These are phyloP conservation scores for Brachionus asplanchnoidis DNA, from an alignment of 1,140 invertebrate genomes.

Conservation along the genomic window DNA sequence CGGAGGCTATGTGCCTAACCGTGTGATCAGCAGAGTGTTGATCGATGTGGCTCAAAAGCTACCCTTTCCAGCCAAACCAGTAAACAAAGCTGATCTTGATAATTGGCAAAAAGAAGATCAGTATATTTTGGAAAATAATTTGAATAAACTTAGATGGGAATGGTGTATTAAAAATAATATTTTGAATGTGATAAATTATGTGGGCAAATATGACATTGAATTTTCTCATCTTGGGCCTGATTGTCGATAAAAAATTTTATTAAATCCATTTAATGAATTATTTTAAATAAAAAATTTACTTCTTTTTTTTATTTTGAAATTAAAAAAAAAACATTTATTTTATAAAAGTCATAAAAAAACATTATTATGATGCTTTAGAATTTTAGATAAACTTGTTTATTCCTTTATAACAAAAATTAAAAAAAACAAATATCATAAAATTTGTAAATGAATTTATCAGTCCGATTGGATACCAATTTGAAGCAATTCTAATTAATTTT, in stretches of 20 bases:
- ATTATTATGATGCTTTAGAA: too few relatives aligned
- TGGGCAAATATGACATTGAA: slow-evolving; percentile 39
- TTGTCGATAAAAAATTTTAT: slow-evolving; percentile 29
- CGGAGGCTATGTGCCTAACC: slow-evolving; percentile 79
- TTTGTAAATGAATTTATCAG: too few relatives aligned
- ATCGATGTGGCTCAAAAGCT: slow-evolving; percentile 67
- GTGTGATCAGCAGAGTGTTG: slow-evolving; percentile 65
- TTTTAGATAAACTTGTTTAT: too few relatives aligned
- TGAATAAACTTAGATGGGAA: slow-evolving; percentile 81
- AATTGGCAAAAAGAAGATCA: slow-evolving; percentile 63
- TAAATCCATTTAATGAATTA: not conserved
- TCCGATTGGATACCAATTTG: too few relatives aligned
- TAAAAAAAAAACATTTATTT: too few relatives aligned
- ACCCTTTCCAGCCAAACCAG: slow-evolving; percentile 79
- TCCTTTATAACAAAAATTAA: too few relatives aligned
- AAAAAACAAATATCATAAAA: too few relatives aligned
- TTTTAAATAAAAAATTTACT: not conserved
- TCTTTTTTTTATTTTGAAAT: not conserved
- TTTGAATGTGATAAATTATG: slow-evolving; percentile 60
- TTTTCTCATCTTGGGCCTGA: slow-evolving; percentile 35
- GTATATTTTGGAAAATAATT: slow-evolving; percentile 61
- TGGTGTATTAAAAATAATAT: slow-evolving; percentile 90
- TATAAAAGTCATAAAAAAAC: too few relatives aligned
- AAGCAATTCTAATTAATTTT: too few relatives aligned
- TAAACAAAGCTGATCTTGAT: slow-evolving; percentile 73